A percentile compares a stretch with the other conserved stretches of the same genome.
Evolutionary conservation across 92 coral and sea anemone genomes (phyloP).

Genomic region (Anthopleura xanthogrammica): DNA sequence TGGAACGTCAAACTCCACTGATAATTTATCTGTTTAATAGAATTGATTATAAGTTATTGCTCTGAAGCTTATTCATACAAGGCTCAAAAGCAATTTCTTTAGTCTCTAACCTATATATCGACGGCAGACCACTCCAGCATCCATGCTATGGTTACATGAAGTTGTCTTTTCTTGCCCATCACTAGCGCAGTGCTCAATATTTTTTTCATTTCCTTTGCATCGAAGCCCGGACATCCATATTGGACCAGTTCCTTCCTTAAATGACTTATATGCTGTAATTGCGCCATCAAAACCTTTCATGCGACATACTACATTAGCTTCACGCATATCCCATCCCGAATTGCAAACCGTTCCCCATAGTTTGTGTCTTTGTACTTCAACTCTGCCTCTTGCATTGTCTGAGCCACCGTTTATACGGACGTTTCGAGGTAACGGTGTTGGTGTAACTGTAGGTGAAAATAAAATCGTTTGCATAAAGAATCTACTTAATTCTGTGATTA

Average conservation of each 20-base stretch:
- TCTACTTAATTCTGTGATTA: background rate
- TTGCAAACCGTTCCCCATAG: conserved; percentile 77
- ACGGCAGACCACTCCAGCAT: background rate
- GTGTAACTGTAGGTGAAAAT: background rate
- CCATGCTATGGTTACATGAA: background rate
- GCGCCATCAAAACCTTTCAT: conserved; percentile 4
- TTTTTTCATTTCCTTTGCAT: background rate
- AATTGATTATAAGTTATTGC: background rate
- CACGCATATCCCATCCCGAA: conserved; percentile 49
- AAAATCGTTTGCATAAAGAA: background rate
- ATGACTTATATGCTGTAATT: background rate
- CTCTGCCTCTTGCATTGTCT: conserved; percentile 55
- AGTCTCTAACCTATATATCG: background rate
- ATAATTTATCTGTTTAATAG: background rate
- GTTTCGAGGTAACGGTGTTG: background rate
- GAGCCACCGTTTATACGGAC: conserved; percentile 59
- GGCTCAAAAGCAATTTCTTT: background rate
- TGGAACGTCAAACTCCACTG: background rate
- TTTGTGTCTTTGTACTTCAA: conserved; percentile 55
- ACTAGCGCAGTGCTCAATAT: background rate
- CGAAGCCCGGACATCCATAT: background rate
- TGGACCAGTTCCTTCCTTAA: background rate
- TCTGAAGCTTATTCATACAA: background rate
- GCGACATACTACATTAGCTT: conserved; percentile 59
- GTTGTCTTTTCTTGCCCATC: background rate